Percentiles rank a stretch among this genome's conserved stretches.
phyloP scores from a whole-genome alignment of 2,888 invertebrate species.

The Drosophila incognita region DNA sequence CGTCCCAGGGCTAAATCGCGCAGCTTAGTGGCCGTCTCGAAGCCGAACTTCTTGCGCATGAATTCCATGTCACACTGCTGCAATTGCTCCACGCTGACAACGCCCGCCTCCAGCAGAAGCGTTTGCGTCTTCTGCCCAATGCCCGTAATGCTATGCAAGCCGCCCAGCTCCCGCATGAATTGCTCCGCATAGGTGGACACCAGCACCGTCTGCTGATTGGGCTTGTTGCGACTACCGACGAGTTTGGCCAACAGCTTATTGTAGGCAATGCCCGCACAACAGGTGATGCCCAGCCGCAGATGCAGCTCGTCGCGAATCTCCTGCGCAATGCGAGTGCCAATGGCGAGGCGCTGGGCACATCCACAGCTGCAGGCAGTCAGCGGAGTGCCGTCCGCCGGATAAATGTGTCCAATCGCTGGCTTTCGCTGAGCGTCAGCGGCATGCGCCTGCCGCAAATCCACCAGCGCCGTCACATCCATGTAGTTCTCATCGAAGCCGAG shows the following conservation, averaged over 20 bases:
- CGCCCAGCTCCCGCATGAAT: conserved; percentile 88
- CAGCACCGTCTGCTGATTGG: conserved; percentile 92
- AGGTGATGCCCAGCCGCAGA: conserved; percentile 90
- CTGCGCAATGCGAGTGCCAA: conserved; percentile 91
- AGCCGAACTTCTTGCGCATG: conserved; percentile 88
- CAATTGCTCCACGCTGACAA: conserved; percentile 89
- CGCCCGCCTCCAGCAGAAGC: conserved; percentile 88
- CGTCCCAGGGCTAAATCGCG: conserved; percentile 91
- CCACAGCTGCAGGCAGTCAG: conserved; percentile 89
- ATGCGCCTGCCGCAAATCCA: conserved; percentile 75
- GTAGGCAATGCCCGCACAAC: conserved; percentile 93
- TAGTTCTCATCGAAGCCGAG: conserved; percentile 94
- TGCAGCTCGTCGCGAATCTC: conserved; percentile 90
- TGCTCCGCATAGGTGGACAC: conserved; percentile 89
- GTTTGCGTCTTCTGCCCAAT: conserved; percentile 90
- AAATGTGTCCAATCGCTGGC: conserved; percentile 86
- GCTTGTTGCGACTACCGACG: conserved; percentile 90
- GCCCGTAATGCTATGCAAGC: conserved; percentile 89
- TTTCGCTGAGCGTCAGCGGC: conserved; percentile 61
- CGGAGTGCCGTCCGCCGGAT: conserved; percentile 86
- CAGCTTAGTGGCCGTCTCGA: conserved; percentile 89
- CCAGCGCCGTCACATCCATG: conserved; percentile 90
- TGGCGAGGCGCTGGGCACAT: conserved; percentile 89
- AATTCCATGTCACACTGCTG: conserved; percentile 87
- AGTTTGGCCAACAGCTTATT: conserved; percentile 94